These are phyloP conservation scores for Catostomus latipinnis DNA, from an alignment of 2,797 vertebrate species.

Conservation along the genomic window DNA sequence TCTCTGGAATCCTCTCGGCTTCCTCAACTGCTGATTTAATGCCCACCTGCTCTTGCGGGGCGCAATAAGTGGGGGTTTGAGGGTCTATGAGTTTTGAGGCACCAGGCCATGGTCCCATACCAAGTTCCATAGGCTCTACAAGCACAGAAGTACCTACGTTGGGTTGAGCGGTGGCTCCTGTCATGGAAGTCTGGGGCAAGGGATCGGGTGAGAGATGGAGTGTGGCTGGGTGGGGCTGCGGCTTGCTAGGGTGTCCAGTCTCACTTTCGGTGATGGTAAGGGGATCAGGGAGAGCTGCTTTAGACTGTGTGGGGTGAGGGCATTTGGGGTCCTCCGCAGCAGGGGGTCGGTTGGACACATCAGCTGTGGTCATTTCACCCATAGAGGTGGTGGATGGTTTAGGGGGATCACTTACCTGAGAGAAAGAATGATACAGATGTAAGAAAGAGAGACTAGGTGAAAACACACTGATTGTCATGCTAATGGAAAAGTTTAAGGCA, in stretches of 20 bases:
- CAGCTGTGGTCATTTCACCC: constrained; percentile 94
- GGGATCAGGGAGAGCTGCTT: constrained; percentile 74
- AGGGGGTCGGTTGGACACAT: constrained; percentile 82
- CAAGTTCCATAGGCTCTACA: constrained; percentile 90
- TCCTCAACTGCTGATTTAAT: constrained; percentile 58
- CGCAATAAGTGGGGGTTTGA: constrained; percentile 56
- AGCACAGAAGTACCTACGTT: constrained; percentile 69
- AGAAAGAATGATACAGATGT: not conserved
- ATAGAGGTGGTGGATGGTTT: constrained; percentile 77
- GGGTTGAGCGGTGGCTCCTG: constrained; percentile 69
- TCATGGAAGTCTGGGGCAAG: constrained; percentile 59
- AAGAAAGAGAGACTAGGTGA: constrained; percentile 35
- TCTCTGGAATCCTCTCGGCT: constrained; percentile 80
- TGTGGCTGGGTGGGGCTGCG: constrained; percentile 59
- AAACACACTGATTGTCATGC: constrained; percentile 49
- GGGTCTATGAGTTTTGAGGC: constrained; percentile 69
- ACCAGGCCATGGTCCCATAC: constrained; percentile 68
- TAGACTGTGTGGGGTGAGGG: constrained; percentile 71
- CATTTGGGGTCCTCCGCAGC: constrained; percentile 87
- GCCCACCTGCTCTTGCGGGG: constrained; percentile 65
- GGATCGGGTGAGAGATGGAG: constrained; percentile 60
- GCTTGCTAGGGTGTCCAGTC: constrained; percentile 72
- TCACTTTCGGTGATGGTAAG: constrained; percentile 63
- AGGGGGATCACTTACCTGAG: constrained; percentile 85
- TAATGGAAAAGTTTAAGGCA: too few relatives aligned